phyloP scores from a whole-genome alignment of 2,888 invertebrate species.

The Cheilosia grossa region DNA sequence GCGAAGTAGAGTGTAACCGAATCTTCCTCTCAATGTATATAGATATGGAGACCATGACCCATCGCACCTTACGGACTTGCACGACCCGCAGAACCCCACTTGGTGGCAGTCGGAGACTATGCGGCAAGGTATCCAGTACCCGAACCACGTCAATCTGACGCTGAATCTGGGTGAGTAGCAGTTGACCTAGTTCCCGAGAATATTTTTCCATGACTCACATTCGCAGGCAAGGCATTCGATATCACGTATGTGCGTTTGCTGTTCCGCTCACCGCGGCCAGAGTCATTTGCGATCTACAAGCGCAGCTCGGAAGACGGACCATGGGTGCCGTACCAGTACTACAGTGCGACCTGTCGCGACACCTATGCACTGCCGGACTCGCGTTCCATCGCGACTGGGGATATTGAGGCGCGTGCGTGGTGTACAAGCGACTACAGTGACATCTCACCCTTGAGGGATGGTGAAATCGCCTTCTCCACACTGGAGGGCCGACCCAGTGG shows the following conservation, averaged over 20 bases:
- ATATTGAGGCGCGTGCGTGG: constrained; percentile 95
- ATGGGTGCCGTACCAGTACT: constrained; percentile 96
- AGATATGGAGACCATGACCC: constrained; percentile 87
- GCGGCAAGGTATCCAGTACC: constrained; percentile 95
- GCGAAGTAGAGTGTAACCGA: constrained; percentile 56
- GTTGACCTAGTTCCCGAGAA: constrained; percentile 26
- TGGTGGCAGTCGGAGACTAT: constrained; percentile 99
- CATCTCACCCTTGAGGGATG: constrained; percentile 96
- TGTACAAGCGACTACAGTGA: constrained; percentile 99
- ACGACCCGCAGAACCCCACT: constrained; percentile 94
- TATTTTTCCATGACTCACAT: constrained; percentile 5
- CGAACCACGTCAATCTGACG: constrained; percentile 96
- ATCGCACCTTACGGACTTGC: constrained; percentile 93
- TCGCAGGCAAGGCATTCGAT: constrained; percentile 96
- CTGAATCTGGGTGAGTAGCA: constrained; percentile 90
- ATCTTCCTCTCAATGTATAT: constrained; percentile 4
- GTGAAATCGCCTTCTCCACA: constrained; percentile 97
- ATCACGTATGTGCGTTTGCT: constrained; percentile 97
- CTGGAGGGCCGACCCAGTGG: constrained; percentile 97
- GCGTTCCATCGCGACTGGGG: constrained; percentile 88
- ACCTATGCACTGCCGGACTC: constrained; percentile 94
- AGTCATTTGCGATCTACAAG: constrained; percentile 98
- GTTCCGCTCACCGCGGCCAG: constrained; percentile 97
- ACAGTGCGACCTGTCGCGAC: constrained; percentile 95
- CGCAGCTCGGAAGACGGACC: constrained; percentile 89